phyloP scores from a whole-genome alignment of 2,113 vertebrate genomes.

The Thalassoma bifasciatum region DNA sequence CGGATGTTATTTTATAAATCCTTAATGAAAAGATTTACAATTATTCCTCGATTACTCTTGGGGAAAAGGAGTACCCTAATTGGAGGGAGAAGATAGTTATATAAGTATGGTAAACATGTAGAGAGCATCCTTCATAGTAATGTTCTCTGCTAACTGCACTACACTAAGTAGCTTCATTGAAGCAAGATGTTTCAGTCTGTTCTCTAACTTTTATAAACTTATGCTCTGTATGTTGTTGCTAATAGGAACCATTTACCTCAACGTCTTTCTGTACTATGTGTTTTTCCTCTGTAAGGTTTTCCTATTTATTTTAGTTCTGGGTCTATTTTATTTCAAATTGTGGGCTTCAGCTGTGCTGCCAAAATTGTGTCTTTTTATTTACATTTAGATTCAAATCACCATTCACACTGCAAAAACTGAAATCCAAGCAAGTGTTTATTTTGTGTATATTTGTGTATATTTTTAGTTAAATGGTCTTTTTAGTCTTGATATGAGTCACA shows the following conservation, averaged over 20 bases:
- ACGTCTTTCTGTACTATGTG: neutral
- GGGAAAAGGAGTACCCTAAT: rapidly evolving
- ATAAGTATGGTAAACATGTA: neutral
- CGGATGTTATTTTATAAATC: neutral
- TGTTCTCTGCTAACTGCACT: slow-evolving; percentile 5
- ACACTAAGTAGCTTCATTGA: slow-evolving; percentile 12
- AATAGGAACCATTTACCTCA: neutral
- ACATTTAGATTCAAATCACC: neutral
- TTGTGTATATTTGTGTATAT: no score
- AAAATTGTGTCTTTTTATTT: neutral
- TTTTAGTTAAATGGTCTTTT: no score
- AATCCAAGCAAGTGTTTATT: no score
- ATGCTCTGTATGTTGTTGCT: neutral
- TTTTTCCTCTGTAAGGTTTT: no score
- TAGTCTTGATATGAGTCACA: no score
- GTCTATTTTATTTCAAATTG: neutral
- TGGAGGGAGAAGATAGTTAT: neutral
- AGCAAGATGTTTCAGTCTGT: slow-evolving; percentile 21
- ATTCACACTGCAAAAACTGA: no score
- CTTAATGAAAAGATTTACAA: neutral
- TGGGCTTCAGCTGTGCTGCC: neutral
- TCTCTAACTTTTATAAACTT: slow-evolving; percentile 1
- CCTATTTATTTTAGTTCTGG: neutral
- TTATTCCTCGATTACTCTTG: neutral
- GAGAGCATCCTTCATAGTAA: neutral